Percentiles rank a stretch among this genome's conserved stretches.
These are phyloP conservation scores for Tiliacea aurago DNA, from an alignment of 2,888 invertebrate genomes.

Conservation along the genomic window DNA sequence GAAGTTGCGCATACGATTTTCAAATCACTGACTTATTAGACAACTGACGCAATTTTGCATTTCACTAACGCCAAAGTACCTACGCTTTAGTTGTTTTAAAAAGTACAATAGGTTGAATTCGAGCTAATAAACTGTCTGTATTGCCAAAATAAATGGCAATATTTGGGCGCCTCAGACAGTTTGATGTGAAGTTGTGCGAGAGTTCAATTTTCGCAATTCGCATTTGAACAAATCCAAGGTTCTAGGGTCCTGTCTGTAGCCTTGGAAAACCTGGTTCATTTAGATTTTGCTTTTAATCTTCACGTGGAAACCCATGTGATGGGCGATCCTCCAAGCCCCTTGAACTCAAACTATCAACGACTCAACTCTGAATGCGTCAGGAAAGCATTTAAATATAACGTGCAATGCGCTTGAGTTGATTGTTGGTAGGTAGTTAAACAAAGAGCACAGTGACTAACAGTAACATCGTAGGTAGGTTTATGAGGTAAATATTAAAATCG, in stretches of 20 bases:
- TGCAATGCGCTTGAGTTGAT: neutral
- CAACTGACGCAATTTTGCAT: neutral
- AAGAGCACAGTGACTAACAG: neutral
- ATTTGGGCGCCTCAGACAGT: neutral
- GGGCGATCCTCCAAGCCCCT: constrained; percentile 13
- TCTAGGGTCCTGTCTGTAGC: neutral
- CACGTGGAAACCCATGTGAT: constrained; percentile 16
- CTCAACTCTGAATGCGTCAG: constrained; percentile 24
- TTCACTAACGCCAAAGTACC: neutral
- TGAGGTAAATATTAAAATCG: neutral
- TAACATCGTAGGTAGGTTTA: neutral
- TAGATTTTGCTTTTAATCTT: neutral
- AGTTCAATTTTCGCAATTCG: neutral
- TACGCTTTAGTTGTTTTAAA: neutral
- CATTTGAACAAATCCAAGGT: neutral
- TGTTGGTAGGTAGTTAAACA: neutral
- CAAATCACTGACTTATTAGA: neutral
- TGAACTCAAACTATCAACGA: constrained; percentile 14
- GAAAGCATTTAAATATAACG: constrained; percentile 1
- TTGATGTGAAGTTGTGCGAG: neutral
- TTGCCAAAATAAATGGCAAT: neutral
- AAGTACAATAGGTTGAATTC: neutral
- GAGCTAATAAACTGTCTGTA: neutral
- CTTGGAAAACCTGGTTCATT: neutral
- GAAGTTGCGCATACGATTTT: constrained; percentile 4